These are phyloP conservation scores for Tiliacea citrago DNA, from an alignment of 2,888 invertebrate genomes.

Conservation along the genomic window DNA sequence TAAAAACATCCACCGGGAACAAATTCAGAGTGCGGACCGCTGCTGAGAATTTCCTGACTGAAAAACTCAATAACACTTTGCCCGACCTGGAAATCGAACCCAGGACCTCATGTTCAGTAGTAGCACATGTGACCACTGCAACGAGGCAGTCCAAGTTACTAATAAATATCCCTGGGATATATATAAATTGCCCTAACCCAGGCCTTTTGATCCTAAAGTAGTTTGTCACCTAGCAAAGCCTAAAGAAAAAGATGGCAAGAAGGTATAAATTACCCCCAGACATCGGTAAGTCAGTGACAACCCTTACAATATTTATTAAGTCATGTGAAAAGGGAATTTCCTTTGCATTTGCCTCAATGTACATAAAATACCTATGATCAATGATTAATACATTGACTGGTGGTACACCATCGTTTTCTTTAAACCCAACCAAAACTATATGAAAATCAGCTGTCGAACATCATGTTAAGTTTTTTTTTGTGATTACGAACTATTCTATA, in stretches of 20 bases:
- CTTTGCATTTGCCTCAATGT: not conserved
- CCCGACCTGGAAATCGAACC: not conserved
- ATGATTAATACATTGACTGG: constrained; percentile 42
- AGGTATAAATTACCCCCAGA: not conserved
- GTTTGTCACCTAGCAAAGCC: not conserved
- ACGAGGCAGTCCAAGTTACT: not conserved
- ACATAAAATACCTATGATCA: not conserved
- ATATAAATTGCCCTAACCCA: not conserved
- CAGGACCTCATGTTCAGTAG: not conserved
- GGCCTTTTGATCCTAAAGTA: not conserved
- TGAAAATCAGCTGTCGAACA: not conserved
- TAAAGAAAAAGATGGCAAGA: not conserved
- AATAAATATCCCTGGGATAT: not conserved
- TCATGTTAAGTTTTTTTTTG: not conserved
- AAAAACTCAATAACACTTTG: not conserved
- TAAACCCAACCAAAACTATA: no score
- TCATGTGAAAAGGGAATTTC: constrained; percentile 26
- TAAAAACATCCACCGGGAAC: no score
- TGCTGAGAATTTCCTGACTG: not conserved
- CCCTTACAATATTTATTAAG: constrained; percentile 7
- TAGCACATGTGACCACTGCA: no score
- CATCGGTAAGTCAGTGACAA: constrained; percentile 26
- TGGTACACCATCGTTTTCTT: not conserved
- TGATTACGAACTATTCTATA: no score
- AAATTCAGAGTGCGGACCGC: not conserved